phyloP scores from a whole-genome alignment of 2,888 invertebrate genomes.

The Melitaea athalia region DNA sequence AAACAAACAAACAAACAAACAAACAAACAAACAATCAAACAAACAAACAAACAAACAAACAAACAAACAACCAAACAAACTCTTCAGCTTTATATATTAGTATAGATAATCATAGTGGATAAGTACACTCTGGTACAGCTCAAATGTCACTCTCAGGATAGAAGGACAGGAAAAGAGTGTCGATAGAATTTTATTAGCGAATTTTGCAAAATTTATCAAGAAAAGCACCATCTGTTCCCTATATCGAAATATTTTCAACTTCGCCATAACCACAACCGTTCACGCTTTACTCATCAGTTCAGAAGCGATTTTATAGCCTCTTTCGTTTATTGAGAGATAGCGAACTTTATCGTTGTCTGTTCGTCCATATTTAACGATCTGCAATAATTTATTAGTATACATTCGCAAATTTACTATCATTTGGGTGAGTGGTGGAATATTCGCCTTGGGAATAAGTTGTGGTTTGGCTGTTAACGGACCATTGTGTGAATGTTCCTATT shows the following conservation, averaged over 20 bases:
- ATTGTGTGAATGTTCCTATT: background rate
- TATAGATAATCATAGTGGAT: too few relatives aligned
- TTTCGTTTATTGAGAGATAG: slow-evolving; percentile 24
- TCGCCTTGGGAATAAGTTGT: background rate
- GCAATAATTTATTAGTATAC: slow-evolving; percentile 25
- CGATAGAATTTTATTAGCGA: too few relatives aligned
- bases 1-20: too few relatives aligned
- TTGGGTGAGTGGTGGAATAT: slow-evolving; percentile 1
- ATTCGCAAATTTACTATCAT: slow-evolving; percentile 7
- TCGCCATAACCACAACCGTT: background rate
- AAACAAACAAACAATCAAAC: too few relatives aligned
- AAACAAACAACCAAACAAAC: too few relatives aligned
- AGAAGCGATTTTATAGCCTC: slow-evolving; percentile 21
- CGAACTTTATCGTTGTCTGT: slow-evolving; percentile 23
- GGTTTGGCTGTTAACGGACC: background rate
- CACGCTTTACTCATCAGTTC: slow-evolving; percentile 17
- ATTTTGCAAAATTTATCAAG: background rate
- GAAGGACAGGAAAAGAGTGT: too few relatives aligned
- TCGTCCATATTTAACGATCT: slow-evolving; percentile 24
- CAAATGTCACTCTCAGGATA: too few relatives aligned
- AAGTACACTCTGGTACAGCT: too few relatives aligned
- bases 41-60: too few relatives aligned
- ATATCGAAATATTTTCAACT: background rate
- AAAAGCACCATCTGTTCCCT: background rate
- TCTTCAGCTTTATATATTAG: too few relatives aligned